Conservation (phyloP, 2,888 invertebrate genomes). For the Nemotelus pantherinus region DNA sequence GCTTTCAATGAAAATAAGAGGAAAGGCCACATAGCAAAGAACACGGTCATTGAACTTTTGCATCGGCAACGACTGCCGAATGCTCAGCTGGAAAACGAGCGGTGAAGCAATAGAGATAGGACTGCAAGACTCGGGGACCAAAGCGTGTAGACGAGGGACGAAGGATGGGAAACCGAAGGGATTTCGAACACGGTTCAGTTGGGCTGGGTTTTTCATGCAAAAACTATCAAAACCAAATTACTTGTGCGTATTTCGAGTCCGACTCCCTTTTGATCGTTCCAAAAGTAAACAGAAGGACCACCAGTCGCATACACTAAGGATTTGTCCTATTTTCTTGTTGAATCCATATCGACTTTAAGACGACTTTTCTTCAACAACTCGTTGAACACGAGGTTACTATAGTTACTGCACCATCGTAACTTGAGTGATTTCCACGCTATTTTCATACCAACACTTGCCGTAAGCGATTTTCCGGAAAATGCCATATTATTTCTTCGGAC, state of each 20-base stretch:
- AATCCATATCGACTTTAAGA: conserved; percentile 4
- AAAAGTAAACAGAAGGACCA: no score
- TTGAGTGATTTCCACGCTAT: neutral
- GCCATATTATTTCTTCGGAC: no score
- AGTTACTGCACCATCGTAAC: conserved; percentile 11
- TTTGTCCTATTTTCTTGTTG: no score
- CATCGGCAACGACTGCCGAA: conserved; percentile 27
- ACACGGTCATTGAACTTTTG: conserved; percentile 42
- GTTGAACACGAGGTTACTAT: conserved; percentile 7
- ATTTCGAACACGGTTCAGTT: neutral
- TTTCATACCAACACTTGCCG: neutral
- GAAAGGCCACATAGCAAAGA: conserved; percentile 33
- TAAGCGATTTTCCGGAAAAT: no score
- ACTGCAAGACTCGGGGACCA: neutral
- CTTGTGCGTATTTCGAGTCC: no score
- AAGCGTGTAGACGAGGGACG: neutral
- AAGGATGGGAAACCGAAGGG: conserved; percentile 4
- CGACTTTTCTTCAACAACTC: conserved; percentile 38
- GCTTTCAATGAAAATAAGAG: conserved; percentile 44
- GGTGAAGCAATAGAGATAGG: neutral
- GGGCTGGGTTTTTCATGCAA: conserved; percentile 16
- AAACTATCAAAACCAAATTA: neutral
- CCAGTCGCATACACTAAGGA: no score
- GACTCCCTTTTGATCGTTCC: no score
- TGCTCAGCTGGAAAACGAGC: conserved; percentile 25